Conservation (phyloP, 1,140 invertebrate genomes). For the Pectinophora gossypiella region DNA sequence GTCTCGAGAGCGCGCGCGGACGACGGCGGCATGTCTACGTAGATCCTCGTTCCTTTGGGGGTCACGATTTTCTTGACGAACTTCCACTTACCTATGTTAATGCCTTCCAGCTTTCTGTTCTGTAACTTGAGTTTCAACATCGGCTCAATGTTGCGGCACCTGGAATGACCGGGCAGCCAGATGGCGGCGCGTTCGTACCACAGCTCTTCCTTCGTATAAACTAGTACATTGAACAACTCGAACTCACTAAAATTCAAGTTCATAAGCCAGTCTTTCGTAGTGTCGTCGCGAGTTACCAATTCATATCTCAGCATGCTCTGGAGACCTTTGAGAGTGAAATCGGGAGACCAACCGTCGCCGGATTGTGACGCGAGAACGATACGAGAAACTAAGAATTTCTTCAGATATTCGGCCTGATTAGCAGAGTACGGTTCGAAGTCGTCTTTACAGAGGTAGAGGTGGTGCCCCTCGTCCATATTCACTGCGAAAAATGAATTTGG, state of each 20-base stretch:
- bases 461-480: constrained; percentile 14
- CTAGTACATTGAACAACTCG: constrained; percentile 37
- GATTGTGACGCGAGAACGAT: constrained; percentile 35
- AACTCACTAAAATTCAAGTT: constrained; percentile 49
- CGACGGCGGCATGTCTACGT: constrained; percentile 59
- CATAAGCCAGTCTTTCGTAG: constrained; percentile 48
- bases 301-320: constrained; percentile 46
- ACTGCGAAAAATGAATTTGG: background rate
- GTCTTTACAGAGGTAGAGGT: constrained; percentile 55
- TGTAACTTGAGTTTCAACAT: constrained; percentile 52
- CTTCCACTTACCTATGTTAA: constrained; percentile 63
- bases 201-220: constrained; percentile 55
- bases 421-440: constrained; percentile 43
- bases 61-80: constrained; percentile 53
- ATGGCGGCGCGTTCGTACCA: constrained; percentile 63
- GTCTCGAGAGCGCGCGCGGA: constrained; percentile 44
- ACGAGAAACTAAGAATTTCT: constrained; percentile 40
- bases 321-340: constrained; percentile 50
- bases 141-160: constrained; percentile 40
- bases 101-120: constrained; percentile 40
- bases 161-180: constrained; percentile 64
- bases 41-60: constrained; percentile 48
- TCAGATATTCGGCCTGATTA: constrained; percentile 31
- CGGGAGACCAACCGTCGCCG: constrained; percentile 45
- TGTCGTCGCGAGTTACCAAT: constrained; percentile 35